Conservation (phyloP, 2,113 vertebrate genomes). For the Carassius auratus region DNA sequence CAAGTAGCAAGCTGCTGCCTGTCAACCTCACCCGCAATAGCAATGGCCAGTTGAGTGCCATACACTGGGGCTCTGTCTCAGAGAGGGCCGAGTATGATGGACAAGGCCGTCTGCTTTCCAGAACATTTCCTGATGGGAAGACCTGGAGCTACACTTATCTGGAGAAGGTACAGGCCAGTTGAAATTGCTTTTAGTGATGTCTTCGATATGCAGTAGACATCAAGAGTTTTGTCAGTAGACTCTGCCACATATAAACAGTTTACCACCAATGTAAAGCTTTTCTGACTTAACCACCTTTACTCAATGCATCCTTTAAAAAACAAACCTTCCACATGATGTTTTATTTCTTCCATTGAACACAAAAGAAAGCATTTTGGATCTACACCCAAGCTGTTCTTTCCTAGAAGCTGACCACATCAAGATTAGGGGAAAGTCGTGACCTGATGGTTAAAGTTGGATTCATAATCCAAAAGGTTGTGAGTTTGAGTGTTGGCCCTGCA, state of each 20-base stretch:
- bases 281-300: no score
- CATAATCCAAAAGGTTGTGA: no score
- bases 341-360: neutral
- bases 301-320: no score
- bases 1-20: conserved; percentile 95
- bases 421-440: no score
- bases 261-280: neutral
- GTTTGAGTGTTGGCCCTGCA: no score
- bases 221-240: neutral
- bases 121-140: conserved; percentile 95
- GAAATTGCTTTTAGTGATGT: conserved; percentile 5
- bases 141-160: conserved; percentile 98
- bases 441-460: no score
- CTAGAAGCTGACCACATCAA: neutral
- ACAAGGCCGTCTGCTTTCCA: conserved; percentile 90
- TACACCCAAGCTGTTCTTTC: neutral
- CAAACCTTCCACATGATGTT: neutral
- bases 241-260: neutral
- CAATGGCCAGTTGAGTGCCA: conserved; percentile 90
- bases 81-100: conserved; percentile 91
- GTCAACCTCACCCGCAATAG: conserved; percentile 94
- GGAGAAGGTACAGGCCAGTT: conserved; percentile 85
- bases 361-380: neutral
- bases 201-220: neutral
- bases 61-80: conserved; percentile 90